Evolutionary conservation across 2,888 invertebrate species (phyloP).

Genomic region (Lysandra bellargus): DNA sequence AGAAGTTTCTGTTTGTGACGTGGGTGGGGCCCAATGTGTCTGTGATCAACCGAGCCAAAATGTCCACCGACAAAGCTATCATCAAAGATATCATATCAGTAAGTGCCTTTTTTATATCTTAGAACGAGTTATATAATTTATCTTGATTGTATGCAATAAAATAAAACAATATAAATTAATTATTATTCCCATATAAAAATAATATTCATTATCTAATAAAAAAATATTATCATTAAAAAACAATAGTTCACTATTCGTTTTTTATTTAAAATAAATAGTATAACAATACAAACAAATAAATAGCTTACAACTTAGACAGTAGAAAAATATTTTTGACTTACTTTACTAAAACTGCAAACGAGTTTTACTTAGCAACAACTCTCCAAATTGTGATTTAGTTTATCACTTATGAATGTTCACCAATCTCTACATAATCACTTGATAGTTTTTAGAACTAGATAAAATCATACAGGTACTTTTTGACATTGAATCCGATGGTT

Average conservation of each 20-base stretch:
- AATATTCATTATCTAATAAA: background rate
- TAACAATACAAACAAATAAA: background rate
- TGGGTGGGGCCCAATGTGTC: slow-evolving; percentile 89
- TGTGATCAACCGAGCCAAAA: slow-evolving; percentile 89
- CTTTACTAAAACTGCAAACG: background rate
- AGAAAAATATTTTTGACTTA: background rate
- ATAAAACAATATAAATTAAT: background rate
- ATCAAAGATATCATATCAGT: slow-evolving; percentile 89
- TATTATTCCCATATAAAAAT: background rate
- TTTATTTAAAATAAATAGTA: background rate
- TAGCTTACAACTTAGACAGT: background rate
- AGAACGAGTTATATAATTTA: background rate
- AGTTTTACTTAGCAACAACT: background rate
- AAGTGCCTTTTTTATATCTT: slow-evolving; percentile 52
- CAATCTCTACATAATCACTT: background rate
- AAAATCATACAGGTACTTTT: slow-evolving; percentile 88
- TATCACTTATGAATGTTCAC: background rate
- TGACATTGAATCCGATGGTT: slow-evolving; percentile 87
- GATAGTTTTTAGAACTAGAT: slow-evolving; percentile 47
- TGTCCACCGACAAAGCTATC: slow-evolving; percentile 90
- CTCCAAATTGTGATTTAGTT: background rate
- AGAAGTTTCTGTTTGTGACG: slow-evolving; percentile 88
- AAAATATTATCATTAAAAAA: background rate
- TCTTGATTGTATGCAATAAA: slow-evolving; percentile 2
- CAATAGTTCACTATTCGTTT: background rate